Conservation (phyloP, 2,888 invertebrate genomes). For the Dasysyrphus tricinctus region DNA sequence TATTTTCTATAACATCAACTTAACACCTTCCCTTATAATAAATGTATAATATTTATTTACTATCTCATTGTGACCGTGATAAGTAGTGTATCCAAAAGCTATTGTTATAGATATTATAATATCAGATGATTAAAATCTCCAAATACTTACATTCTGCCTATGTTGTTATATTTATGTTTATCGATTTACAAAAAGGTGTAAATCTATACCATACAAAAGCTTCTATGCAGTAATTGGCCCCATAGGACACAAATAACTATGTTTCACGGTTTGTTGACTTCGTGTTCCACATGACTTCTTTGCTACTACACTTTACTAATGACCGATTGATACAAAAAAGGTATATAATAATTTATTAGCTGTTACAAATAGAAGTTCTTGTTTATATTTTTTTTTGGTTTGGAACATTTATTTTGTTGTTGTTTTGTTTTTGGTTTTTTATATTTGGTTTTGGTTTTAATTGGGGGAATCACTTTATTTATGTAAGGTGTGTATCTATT, state of each 20-base stretch:
- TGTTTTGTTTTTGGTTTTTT: background rate
- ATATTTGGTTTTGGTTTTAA: background rate
- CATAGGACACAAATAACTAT: background rate
- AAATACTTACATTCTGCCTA: background rate
- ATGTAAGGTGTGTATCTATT: background rate
- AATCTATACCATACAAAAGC: background rate
- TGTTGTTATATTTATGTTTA: background rate
- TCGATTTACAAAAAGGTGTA: slow-evolving; percentile 9
- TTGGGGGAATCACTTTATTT: background rate
- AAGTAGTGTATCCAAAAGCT: background rate
- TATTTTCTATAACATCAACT: background rate
- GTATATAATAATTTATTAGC: background rate
- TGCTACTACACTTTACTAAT: background rate
- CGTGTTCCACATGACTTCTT: slow-evolving; percentile 3
- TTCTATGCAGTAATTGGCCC: slow-evolving; percentile 4
- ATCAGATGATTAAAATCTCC: background rate
- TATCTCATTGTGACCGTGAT: background rate
- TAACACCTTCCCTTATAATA: background rate
- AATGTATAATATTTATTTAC: background rate
- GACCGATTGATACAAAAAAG: slow-evolving; percentile 3
- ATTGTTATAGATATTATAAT: background rate
- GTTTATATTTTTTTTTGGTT: background rate
- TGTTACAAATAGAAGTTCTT: background rate
- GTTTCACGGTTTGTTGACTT: slow-evolving; percentile 4
- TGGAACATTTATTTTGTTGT: background rate